Evolutionary conservation across 2,888 invertebrate genomes (phyloP).

Genomic region (Acanthoscelides obtectus): DNA sequence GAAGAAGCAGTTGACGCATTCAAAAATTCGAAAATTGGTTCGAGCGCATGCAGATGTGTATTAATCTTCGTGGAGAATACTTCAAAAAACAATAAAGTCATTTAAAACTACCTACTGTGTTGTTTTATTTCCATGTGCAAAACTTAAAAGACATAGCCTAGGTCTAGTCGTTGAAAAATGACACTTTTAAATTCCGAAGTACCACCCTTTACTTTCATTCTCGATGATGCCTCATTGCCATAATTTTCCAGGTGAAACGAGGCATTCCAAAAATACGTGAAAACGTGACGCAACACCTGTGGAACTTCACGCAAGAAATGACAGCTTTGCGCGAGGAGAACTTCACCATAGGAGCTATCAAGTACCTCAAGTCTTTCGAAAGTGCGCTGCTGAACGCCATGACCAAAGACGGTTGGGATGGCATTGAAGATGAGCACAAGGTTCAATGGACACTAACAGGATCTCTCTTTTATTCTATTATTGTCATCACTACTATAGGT

Average conservation of each 20-base stretch:
- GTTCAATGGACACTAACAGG: slow-evolving; percentile 84
- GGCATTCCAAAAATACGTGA: slow-evolving; percentile 67
- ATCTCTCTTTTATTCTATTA: slow-evolving; percentile 90
- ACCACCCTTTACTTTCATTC: no score
- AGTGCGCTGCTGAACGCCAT: slow-evolving; percentile 73
- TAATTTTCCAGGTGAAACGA: slow-evolving; percentile 64
- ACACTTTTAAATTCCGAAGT: no score
- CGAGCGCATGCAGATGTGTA: no score
- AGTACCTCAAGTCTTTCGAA: slow-evolving; percentile 59
- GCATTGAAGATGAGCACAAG: slow-evolving; percentile 54
- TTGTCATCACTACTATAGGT: slow-evolving; percentile 96
- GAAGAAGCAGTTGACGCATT: no score
- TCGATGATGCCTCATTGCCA: no score
- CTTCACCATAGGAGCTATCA: slow-evolving; percentile 72
- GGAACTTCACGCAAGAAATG: slow-evolving; percentile 63
- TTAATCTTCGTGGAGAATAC: no score
- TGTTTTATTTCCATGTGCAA: no score
- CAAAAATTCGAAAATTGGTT: no score
- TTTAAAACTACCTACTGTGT: no score
- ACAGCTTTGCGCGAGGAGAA: slow-evolving; percentile 67
- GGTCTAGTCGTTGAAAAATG: no score
- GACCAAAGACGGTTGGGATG: slow-evolving; percentile 88
- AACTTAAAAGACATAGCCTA: no score
- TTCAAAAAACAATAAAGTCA: no score
- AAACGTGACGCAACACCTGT: slow-evolving; percentile 74